Evolutionary conservation across 1,140 invertebrate genomes (phyloP), one percentile per base, ranked within the genome.

Genomic region (Coenobita brevimanus): DNA sequence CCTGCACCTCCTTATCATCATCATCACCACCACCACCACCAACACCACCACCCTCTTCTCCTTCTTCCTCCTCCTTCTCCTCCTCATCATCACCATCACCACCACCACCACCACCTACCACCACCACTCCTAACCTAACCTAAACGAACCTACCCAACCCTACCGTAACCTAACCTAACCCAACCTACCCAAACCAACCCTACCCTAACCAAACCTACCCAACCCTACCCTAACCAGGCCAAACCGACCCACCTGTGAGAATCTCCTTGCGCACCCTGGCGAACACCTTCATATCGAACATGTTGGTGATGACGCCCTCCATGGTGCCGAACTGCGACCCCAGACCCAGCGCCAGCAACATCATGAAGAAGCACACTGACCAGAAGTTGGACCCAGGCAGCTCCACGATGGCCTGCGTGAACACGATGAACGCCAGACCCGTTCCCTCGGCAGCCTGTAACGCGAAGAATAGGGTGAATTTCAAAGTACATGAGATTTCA

Each of bases 311-410:
- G 27, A 94, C 93, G 1, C 94, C 93, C 88, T 93, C 93, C 30
- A 93, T 89, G 17, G 92, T 93, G 33, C 92, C 92, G 75, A 93
- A 93, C 93, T 98, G 97, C 36, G 97, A 98, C 57, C 97, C 97
- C 15, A 98, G 93, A 3, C 97, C 97, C 33, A 98, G 94, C 0
- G 97, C 96, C 13, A 98, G 93, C 69, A 98, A 93, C 97, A 98
- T 98, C 91, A 97, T 93, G 93, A 98, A 98, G 94, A 98, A 98
- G 50, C 98, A 95, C 85, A 98, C 95, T 1, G 97, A 96, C 97
- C 97, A 98, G 92, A 98, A 97, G 24, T 97, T 97, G 0, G 97
- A 96, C 15, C 95, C 96, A 0, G 97, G 97, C 82, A 98, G 93
- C 92, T 98, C 96, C 3, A 97, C 96, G 91, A 98, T 98, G 0